phyloP scores from a whole-genome alignment of 2,113 vertebrate species.

The Anseranas semipalmata region DNA sequence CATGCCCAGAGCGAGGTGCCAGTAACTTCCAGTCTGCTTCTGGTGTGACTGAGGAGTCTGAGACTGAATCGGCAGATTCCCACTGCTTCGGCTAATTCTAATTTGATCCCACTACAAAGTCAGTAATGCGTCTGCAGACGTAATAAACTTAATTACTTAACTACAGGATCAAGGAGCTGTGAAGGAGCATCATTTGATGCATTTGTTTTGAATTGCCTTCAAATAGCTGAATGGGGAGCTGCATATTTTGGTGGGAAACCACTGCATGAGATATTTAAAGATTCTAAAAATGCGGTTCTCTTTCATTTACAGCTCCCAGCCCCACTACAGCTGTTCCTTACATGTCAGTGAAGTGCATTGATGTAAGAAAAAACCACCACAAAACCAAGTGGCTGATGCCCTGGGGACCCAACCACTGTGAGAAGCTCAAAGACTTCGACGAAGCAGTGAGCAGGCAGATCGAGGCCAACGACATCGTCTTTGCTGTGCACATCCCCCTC shows the following conservation, averaged over 20 bases:
- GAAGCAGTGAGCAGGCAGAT: slow-evolving; percentile 90
- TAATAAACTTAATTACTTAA: neutral
- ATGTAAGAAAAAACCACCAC: slow-evolving; percentile 82
- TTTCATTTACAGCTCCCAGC: slow-evolving; percentile 83
- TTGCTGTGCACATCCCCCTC: slow-evolving; percentile 89
- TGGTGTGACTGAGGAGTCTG: neutral
- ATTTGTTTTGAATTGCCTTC: neutral
- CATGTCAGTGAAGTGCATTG: slow-evolving; percentile 90
- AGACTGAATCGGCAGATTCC: neutral
- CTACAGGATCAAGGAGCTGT: neutral
- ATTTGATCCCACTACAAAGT: neutral
- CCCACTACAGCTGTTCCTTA: slow-evolving; percentile 88
- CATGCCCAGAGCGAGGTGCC: neutral
- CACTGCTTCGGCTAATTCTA: neutral
- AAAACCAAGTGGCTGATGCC: slow-evolving; percentile 90
- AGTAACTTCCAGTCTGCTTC: neutral
- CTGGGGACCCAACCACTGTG: slow-evolving; percentile 89
- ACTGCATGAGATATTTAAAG: neutral
- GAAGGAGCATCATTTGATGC: neutral
- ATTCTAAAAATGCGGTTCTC: neutral
- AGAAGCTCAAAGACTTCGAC: slow-evolving; percentile 87
- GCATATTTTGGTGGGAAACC: neutral
- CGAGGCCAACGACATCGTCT: slow-evolving; percentile 95
- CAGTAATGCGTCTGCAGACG: neutral
- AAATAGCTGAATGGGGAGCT: neutral